A percentile compares a stretch with the other conserved stretches of the same genome.
Conservation (phyloP, 1,140 invertebrate genomes). For the Drosophila arizonae region DNA sequence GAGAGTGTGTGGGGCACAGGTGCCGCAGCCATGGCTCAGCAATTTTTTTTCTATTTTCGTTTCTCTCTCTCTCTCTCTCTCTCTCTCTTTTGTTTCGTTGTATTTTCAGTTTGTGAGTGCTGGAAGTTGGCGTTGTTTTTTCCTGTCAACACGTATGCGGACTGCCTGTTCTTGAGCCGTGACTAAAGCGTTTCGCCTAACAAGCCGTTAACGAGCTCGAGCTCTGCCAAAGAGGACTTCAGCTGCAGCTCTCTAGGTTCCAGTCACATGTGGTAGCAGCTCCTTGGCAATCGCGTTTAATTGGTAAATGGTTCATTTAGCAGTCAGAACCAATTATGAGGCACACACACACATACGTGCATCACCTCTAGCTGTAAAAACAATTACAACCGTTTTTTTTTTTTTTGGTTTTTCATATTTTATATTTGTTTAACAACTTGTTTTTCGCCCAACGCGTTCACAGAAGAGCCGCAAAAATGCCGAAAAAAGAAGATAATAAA, state of each 20-base stretch:
- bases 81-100: background rate
- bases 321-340: slow-evolving; percentile 77
- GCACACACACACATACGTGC: slow-evolving; percentile 6
- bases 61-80: background rate
- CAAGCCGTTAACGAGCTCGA: slow-evolving; percentile 66
- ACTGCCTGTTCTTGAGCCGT: slow-evolving; percentile 47
- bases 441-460: slow-evolving; percentile 51
- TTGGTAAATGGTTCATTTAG: slow-evolving; percentile 82
- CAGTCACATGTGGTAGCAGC: slow-evolving; percentile 31
- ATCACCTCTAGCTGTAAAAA: slow-evolving; percentile 46
- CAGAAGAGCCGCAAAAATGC: slow-evolving; percentile 32
- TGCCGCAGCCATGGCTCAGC: slow-evolving; percentile 64
- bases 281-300: slow-evolving; percentile 70
- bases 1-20: slow-evolving; percentile 42
- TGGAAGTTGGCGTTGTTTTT: slow-evolving; percentile 37
- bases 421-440: background rate
- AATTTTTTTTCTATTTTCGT: slow-evolving; percentile 46
- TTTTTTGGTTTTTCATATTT: no score
- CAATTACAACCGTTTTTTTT: slow-evolving; percentile 73
- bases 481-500: no score
- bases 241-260: background rate
- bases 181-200: slow-evolving; percentile 69
- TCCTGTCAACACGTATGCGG: slow-evolving; percentile 24
- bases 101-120: no score
- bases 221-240: slow-evolving; percentile 16